Base-by-base conservation (phyloP, 1,140 invertebrate genomes). In the Schlechtendalia chinensis region DNA sequence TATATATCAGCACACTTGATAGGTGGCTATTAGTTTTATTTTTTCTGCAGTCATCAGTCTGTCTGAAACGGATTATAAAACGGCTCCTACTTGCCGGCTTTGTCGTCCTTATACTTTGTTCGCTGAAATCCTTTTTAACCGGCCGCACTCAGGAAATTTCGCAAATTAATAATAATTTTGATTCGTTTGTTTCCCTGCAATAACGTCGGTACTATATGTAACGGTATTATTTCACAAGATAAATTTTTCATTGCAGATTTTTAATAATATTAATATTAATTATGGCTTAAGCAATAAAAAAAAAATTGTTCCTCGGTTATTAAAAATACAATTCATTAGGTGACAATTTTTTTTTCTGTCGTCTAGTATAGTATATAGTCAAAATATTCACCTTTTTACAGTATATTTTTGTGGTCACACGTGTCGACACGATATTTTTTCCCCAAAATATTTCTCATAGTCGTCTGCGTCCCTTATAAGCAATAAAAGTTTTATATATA, bases 21-120 rank as follows among this genome's bases (percentile, higher is more conserved):
- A 75, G 72, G 12, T 29, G 17, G 56, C 54, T 75, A 75, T 75
- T 75, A 75, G 72, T 75, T 75, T 75, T 75, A 59, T 19, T 75
- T 59, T 75, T 75, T 29, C 27, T 75, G 54, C 54, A 59, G 72
- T 39, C 54, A 59, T 59, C 54, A 58, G 72, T 75, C 53, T 75
- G 72, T 75, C 72, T 58, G 72, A 56, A 56, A 39, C 29, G 53
- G 72, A 75, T 75, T 75, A n/a, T n/a, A 75, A 58, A 75, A 75
- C 29, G 27, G 54, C n/a, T 75, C 54, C 29, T 32, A 58, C n/a
- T 56, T n/a, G 47, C 50, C 27, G 50, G 47, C 19, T 8, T 27
- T 22, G 1, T 54, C 24, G 24, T 16, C 29, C 50, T 53, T 72
- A 50, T 5, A 16, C 69, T 0, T 50, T 59, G 17, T 24, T 22